Conservation (phyloP, 2,113 vertebrate species). For the Phrynosoma blainvillii region DNA sequence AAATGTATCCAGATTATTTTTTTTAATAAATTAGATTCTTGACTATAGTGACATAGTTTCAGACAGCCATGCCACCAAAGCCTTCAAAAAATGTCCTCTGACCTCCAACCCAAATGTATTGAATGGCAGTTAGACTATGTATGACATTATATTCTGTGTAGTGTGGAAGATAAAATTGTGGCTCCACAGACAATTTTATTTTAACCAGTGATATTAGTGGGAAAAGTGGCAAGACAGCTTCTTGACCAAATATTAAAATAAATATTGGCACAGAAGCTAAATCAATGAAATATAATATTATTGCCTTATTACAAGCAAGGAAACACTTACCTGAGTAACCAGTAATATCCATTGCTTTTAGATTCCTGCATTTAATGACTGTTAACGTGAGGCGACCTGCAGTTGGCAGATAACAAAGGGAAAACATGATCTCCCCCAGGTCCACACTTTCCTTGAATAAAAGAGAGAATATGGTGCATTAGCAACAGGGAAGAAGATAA, state of each 20-base stretch:
- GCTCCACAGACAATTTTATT: not conserved
- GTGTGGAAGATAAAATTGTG: not conserved
- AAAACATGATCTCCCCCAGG: constrained; percentile 99
- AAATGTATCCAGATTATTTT: not conserved
- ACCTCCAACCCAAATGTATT: not conserved
- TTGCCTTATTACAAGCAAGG: fast-evolving
- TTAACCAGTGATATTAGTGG: not conserved
- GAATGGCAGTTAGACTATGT: not conserved
- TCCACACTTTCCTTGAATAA: constrained; percentile 94
- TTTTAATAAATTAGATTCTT: not conserved
- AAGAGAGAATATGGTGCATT: constrained; percentile 65
- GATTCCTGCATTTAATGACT: constrained; percentile 98
- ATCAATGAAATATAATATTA: not conserved
- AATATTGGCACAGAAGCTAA: not conserved
- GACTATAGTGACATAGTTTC: not conserved
- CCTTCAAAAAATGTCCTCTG: not conserved
- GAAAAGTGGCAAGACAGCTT: not conserved
- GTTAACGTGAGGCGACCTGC: constrained; percentile 96
- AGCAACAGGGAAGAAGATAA: not conserved
- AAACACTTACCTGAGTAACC: constrained; percentile 91
- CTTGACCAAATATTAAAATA: not conserved
- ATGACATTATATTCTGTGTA: not conserved
- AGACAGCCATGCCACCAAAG: not conserved
- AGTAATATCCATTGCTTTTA: constrained; percentile 99
- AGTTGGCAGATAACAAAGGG: constrained; percentile 97